phyloP scores from a whole-genome alignment of 2,797 vertebrate species.

The Amazona ochrocephala region DNA sequence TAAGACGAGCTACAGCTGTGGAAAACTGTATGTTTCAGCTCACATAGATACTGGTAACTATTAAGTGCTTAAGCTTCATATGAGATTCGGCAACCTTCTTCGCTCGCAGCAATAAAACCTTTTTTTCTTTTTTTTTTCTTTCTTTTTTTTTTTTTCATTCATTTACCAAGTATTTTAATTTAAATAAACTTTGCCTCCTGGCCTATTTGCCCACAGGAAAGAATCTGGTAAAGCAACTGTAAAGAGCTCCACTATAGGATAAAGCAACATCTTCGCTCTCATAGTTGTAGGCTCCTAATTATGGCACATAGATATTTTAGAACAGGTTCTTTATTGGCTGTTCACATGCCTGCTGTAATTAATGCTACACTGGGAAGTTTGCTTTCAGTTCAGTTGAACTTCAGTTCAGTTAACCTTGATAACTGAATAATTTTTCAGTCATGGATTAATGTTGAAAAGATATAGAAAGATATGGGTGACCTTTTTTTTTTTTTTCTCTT shows the following conservation, averaged over 20 bases:
- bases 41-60: neutral
- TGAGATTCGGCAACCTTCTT: neutral
- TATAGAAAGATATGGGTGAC: constrained; percentile 35
- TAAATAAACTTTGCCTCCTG: neutral
- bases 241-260: constrained; percentile 1
- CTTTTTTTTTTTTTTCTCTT: neutral
- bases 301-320: constrained; percentile 62
- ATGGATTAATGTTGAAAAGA: constrained; percentile 60
- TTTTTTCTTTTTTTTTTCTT: no score
- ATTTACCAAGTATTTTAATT: neutral
- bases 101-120: neutral
- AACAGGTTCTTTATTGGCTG: constrained; percentile 53
- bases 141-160: neutral
- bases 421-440: constrained; percentile 50
- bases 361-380: constrained; percentile 49
- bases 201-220: neutral
- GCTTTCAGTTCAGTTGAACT: constrained; percentile 55
- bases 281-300: constrained; percentile 24
- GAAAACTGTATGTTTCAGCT: neutral
- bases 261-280: constrained; percentile 20
- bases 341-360: constrained; percentile 49
- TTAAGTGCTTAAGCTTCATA: neutral
- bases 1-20: neutral
- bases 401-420: constrained; percentile 67
- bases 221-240: constrained; percentile 2